Evolutionary conservation across 2,113 vertebrate species (phyloP).

Genomic region (Ceyx margarethae): DNA sequence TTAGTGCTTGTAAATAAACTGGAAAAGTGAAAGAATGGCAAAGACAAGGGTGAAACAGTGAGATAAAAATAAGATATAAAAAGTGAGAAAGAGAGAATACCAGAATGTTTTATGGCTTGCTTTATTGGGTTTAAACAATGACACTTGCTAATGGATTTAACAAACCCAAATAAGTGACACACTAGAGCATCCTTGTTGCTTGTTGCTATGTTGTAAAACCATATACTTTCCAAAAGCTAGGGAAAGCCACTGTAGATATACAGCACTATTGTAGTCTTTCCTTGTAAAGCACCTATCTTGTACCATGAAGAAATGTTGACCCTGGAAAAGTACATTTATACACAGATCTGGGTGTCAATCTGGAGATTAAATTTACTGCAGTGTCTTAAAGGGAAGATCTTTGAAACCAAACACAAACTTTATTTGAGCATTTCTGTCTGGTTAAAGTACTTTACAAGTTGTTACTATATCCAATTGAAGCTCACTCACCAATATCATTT

Average conservation of each 20-base stretch:
- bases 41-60: not conserved
- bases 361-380: not conserved
- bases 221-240: conserved; percentile 4
- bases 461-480: not conserved
- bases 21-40: not conserved
- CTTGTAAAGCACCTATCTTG: conserved; percentile 41
- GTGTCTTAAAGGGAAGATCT: conserved; percentile 11
- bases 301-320: not conserved
- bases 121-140: not conserved
- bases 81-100: not conserved
- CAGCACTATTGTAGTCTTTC: not conserved
- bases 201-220: conserved; percentile 57
- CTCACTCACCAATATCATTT: not conserved
- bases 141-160: conserved; percentile 36
- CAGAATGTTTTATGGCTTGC: not conserved
- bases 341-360: not conserved
- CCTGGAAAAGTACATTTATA: conserved; percentile 3
- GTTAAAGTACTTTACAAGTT: conserved; percentile 35
- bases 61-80: not conserved
- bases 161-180: conserved; percentile 29
- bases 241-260: not conserved
- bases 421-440: not conserved
- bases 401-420: conserved; percentile 1
- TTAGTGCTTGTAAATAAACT: not conserved
- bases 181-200: not conserved